These are phyloP conservation scores for Myioborus miniatus DNA, from an alignment of 2,797 vertebrate species.

Conservation along the genomic window DNA sequence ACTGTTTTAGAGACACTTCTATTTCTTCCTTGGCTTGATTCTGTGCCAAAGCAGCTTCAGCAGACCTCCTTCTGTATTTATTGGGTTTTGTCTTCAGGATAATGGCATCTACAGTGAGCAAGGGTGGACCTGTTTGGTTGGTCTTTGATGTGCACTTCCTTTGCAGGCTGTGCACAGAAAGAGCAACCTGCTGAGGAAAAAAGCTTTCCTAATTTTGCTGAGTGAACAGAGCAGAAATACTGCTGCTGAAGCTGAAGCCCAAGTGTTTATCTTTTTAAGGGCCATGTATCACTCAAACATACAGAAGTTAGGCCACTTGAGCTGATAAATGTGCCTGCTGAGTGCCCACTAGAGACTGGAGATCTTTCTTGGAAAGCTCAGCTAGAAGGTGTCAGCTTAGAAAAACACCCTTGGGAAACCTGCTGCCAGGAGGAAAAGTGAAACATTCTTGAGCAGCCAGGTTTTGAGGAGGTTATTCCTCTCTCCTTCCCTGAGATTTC, in stretches of 20 bases:
- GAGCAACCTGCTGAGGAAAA: background rate
- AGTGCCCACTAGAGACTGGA: conserved; percentile 9
- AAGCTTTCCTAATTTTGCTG: background rate
- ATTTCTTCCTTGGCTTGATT: background rate
- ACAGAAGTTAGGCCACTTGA: conserved; percentile 7
- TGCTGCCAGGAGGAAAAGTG: background rate
- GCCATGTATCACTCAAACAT: background rate
- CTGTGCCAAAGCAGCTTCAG: background rate
- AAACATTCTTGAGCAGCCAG: fast-evolving
- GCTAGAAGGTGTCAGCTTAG: background rate
- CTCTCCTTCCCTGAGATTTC: background rate
- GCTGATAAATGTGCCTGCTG: background rate
- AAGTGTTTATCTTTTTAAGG: background rate
- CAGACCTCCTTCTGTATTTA: background rate
- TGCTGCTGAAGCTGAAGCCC: background rate
- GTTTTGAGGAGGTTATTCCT: background rate
- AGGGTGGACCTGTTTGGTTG: background rate
- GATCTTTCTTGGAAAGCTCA: background rate
- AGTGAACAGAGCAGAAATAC: background rate
- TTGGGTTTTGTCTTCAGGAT: background rate
- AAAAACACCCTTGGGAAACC: background rate
- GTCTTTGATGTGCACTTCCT: background rate
- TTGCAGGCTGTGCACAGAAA: background rate
- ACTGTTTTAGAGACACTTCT: conserved; percentile 23
- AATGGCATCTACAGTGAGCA: background rate